These are phyloP conservation scores for Amiota minor DNA, from an alignment of 2,888 invertebrate species.

Conservation along the genomic window DNA sequence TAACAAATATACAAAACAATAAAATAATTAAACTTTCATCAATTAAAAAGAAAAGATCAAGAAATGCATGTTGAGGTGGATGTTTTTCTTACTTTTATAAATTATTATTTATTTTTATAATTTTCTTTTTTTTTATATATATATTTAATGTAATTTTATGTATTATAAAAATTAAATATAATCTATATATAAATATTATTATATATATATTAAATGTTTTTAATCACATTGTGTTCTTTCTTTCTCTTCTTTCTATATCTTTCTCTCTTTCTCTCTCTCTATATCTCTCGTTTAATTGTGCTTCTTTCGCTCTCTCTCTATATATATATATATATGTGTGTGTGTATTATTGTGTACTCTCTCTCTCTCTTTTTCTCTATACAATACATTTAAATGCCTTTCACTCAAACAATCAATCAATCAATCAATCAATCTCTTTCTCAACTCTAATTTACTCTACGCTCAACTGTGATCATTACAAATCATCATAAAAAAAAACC, in stretches of 20 bases:
- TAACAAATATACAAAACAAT: neutral
- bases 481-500: slow-evolving; percentile 32
- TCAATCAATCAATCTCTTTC: neutral
- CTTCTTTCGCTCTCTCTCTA: slow-evolving; percentile 13
- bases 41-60: neutral
- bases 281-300: slow-evolving; percentile 34
- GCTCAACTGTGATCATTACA: slow-evolving; percentile 23
- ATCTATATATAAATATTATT: slow-evolving; percentile 37
- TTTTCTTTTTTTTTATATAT: slow-evolving; percentile 23
- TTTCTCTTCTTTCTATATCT: slow-evolving; percentile 58
- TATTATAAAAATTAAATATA: slow-evolving; percentile 33
- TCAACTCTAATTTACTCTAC: neutral
- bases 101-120: neutral
- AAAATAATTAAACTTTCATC: neutral
- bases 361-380: neutral
- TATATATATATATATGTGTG: slow-evolving; percentile 2
- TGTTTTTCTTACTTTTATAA: neutral
- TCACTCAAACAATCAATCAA: neutral
- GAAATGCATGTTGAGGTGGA: slow-evolving; percentile 19
- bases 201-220: slow-evolving; percentile 58
- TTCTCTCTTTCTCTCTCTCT: slow-evolving; percentile 58
- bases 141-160: slow-evolving; percentile 17
- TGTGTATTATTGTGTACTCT: neutral
- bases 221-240: slow-evolving; percentile 60
- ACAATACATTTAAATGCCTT: neutral